Evolutionary conservation across 2,797 vertebrate species (phyloP), one percentile per base, ranked within the genome.

Genomic region (Pempheris klunzingeri): DNA sequence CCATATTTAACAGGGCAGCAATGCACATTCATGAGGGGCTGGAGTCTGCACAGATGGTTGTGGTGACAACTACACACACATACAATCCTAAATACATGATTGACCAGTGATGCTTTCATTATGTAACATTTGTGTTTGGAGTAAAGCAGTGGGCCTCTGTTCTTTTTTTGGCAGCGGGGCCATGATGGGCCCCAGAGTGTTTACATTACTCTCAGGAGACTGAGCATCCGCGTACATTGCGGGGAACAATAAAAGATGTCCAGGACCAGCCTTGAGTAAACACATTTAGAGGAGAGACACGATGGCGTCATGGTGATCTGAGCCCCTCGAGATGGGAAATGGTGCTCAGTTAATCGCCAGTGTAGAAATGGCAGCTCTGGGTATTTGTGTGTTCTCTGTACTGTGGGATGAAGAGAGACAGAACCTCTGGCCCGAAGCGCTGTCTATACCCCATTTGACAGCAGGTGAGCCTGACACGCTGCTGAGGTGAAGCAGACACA

Each of bases 141-240:
- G 67, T 74, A 71, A 75, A 62, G 67, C 64, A 24, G 62, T 55
- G 58, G 75, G 74, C 54, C 74, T 82, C 85, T 82, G 84, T 83
- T 92, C 85, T 91, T 86, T 90, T 92, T 90, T 88, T 90, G 83
- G 92, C 85, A 80, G 46, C 7, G 34, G 44, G 74, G 65, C 70
- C 70, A 49, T 7, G 74, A 82, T 53, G 83, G 87, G 87, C 81
- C 79, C 80, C 80, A 59, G 64, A 68, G 72, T 92, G 88, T 91
- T 93, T 92, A 92, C 85, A 88, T 87, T 89, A 67, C 77, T 87
- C 67, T 75, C 74, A 88, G 85, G 74, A 88, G 80, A 88, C 52
- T 14, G 78, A 81, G 74, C 82, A 82, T 83, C 78, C n/a, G n/a
- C n/a, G n/a, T n/a, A n/a, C n/a, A 76, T 80, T 55, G 52, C 64